phyloP scores from a whole-genome alignment of 2,113 vertebrate genomes.

The Apteryx owenii region DNA sequence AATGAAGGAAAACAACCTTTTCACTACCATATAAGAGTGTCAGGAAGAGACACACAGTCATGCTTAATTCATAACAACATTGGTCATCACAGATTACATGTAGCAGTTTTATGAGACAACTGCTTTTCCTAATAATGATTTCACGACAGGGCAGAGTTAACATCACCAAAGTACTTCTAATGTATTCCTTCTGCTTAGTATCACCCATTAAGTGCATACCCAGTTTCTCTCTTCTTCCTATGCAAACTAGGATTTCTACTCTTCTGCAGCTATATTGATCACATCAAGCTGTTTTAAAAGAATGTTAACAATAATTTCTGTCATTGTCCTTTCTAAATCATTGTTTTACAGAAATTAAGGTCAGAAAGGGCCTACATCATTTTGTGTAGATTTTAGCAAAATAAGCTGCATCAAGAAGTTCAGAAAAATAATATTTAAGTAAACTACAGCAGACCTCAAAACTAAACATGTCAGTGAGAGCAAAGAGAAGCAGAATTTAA shows the following conservation, averaged over 20 bases:
- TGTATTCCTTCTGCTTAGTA: not conserved
- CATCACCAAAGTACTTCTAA: not conserved
- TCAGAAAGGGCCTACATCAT: not conserved
- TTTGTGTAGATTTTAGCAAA: not conserved
- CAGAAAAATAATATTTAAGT: not conserved
- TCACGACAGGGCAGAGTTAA: not conserved
- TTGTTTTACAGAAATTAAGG: not conserved
- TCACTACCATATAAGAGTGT: not conserved
- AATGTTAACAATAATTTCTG: not conserved
- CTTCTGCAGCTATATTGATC: not conserved
- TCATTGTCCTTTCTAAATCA: not conserved
- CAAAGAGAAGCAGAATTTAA: not conserved
- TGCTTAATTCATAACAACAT: not conserved
- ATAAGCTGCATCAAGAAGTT: not conserved
- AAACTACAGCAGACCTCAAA: not conserved
- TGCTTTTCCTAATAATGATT: not conserved
- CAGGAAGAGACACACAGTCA: not conserved
- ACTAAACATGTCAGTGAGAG: not conserved
- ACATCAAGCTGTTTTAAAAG: not conserved
- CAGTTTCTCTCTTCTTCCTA: not conserved
- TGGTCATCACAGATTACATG: not conserved
- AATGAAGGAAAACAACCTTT: not conserved
- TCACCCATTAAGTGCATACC: not conserved
- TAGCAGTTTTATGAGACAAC: not conserved
- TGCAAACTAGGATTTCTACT: not conserved